Conservation (phyloP, 2,113 vertebrate species). For the Xiphophorus hellerii region DNA sequence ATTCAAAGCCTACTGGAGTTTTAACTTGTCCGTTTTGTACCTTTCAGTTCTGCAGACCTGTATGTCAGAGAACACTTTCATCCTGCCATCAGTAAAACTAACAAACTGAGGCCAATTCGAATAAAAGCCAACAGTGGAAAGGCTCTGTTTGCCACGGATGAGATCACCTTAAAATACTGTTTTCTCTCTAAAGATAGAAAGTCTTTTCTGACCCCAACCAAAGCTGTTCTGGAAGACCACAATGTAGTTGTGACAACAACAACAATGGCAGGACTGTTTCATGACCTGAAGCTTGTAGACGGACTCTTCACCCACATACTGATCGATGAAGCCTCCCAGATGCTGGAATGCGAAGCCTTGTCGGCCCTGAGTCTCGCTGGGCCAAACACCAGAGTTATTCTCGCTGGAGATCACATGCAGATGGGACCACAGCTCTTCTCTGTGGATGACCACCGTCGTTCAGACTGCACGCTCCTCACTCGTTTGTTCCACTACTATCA, state of each 20-base stretch:
- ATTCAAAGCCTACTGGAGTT: not conserved
- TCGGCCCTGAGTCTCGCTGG: constrained; percentile 78
- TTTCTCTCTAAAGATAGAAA: constrained; percentile 71
- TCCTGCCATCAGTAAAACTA: constrained; percentile 63
- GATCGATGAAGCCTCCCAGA: constrained; percentile 93
- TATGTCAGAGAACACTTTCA: constrained; percentile 89
- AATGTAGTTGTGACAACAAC: constrained; percentile 86
- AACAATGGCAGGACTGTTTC: constrained; percentile 75
- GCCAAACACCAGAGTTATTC: constrained; percentile 65
- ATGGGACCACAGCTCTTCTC: constrained; percentile 88
- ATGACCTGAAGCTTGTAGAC: constrained; percentile 70
- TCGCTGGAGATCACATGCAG: constrained; percentile 83
- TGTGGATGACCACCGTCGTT: constrained; percentile 70
- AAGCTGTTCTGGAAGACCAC: constrained; percentile 67
- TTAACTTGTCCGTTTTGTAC: constrained; percentile 11
- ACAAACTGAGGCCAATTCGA: constrained; percentile 77
- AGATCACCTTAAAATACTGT: constrained; percentile 83
- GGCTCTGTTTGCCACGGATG: constrained; percentile 66
- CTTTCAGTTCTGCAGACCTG: constrained; percentile 88
- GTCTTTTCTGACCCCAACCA: constrained; percentile 73
- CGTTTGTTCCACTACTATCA: constrained; percentile 89
- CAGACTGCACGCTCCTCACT: constrained; percentile 84
- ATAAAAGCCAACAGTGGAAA: constrained; percentile 74
- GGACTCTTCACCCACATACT: constrained; percentile 92
- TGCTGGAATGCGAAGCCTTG: constrained; percentile 86